A percentile compares a stretch with the other conserved stretches of the same genome.
Conservation (phyloP, 2,888 invertebrate species). For the Temnothorax ravouxi region DNA sequence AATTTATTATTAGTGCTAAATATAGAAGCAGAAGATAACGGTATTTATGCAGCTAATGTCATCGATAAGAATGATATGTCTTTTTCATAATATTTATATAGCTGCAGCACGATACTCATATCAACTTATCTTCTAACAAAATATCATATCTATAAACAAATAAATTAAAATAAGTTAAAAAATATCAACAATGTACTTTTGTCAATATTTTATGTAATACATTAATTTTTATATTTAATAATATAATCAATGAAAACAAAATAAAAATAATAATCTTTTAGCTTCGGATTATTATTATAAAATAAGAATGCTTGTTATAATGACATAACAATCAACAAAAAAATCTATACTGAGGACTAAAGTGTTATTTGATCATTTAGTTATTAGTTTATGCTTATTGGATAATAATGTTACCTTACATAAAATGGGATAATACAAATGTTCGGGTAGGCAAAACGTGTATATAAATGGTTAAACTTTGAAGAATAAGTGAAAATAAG, state of each 20-base stretch:
- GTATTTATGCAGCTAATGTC: not conserved
- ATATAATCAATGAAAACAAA: not conserved
- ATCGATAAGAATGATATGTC: not conserved
- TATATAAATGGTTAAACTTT: not conserved
- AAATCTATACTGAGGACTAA: too few relatives aligned
- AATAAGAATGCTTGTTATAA: too few relatives aligned
- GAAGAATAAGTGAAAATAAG: not conserved
- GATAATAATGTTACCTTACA: not conserved
- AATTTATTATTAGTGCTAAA: constrained; percentile 9
- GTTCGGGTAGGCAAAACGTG: not conserved
- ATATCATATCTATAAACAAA: not conserved
- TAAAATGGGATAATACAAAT: not conserved
- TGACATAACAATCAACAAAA: constrained; percentile 1
- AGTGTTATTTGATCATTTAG: too few relatives aligned
- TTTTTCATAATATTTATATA: not conserved
- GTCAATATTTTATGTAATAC: not conserved
- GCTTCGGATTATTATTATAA: too few relatives aligned
- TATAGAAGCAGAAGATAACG: not conserved
- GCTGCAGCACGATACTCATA: not conserved
- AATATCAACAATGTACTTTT: not conserved
- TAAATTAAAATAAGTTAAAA: not conserved
- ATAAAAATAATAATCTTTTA: not conserved
- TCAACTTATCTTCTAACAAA: not conserved
- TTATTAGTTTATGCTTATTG: not conserved
- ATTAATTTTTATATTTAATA: not conserved